Base-by-base conservation (phyloP, 35 echinoderm and acorn worm species). In the Hemicentrotus pulcherrimus region DNA sequence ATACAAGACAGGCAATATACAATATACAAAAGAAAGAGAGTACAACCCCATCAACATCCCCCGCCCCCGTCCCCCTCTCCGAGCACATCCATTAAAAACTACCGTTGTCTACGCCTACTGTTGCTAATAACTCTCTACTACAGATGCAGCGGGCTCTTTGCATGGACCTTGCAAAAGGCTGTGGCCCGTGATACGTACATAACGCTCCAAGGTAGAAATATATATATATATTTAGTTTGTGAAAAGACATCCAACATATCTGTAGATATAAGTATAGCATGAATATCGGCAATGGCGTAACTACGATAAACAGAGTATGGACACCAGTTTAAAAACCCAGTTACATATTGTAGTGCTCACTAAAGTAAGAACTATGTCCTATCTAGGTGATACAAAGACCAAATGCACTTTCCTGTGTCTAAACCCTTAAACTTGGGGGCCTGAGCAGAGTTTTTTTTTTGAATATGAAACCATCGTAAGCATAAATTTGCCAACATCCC, bases 1-100 rank as follows among this genome's bases (percentile, higher is more conserved):
- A 90, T 90, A 90, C 88, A 90, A 90, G 88, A 90, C 88, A 90
- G 88, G 88, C 88, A 90, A 90, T 90, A 90, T 90, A 90, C 88
- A 90, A 47, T 90, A 90, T 90, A 90, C 88, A 90, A 90, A 90
- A 90, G 65, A 90, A 47, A 90, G 88, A 89, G 13, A 47, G 32
- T 32, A 90, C 32, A 15, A 47, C 88, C 88, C 32, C 28, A 78
- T 78, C 24, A 78, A 78, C 19, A 22, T 55, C 50, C 7, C 19
- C 19, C 24, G 24, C 65, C 65, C 65, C 65, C 65, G 11, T 78
- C 19, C 65, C 65, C 65, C 19, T 22, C 19, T 78, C 19, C 4
- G 52, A 59, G 52, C 65, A 78, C 19, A 78, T n/a, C 65, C 24
- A 11, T 22, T 28, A 78, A 78, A 78, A 78, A 28, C 28, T 15